Evolutionary conservation across 2,888 invertebrate genomes (phyloP), one percentile per base, ranked within the genome.

Genomic region (Operophtera brumata): DNA sequence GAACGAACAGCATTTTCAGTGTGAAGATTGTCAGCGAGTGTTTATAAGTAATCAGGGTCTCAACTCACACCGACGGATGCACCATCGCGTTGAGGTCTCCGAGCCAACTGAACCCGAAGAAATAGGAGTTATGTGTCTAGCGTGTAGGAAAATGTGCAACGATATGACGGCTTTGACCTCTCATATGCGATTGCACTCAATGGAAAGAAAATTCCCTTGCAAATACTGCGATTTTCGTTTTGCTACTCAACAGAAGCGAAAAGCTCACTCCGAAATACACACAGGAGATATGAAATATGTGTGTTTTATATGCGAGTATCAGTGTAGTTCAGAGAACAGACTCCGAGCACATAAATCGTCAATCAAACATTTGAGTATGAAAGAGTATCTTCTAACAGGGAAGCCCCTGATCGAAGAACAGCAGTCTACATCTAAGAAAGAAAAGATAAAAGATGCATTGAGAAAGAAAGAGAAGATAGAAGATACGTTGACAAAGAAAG

Each of bases 251-350:
- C 86, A 87, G 35, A 89, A 89, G 39, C 66, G 86, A 4, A 87
- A 84, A 69, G 59, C 73, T 0, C 90, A 90, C 43, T 69, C 83
- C 0, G 86, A 86, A 62, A 72, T 90, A 9, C 90, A 90, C 28
- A 89, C 89, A 0, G 90, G 90, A 0, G 87, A 86, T 51, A 86
- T 89, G 86, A 89, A 86, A 61, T 90, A 80, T 45, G 89, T 90
- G 0, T 90, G 90, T 54, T 90, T 90, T 36, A 88, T 90, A 14
- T 90, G 90, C 47, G 89, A 90, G 63, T 89, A 90, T 52, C 84
- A 84, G 44, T 89, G 90, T 55, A 88, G 83, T 43, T 89, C 90
- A 0, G 86, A 84, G 56, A 87, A 88, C 57, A 69, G 89, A 9
- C 61, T 89, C 28, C 82, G 82, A 59, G 80, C 78, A 2, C 90